These are phyloP conservation scores for Plecturocebus donacophilus DNA, from an alignment of 2,113 vertebrate species.

Conservation along the genomic window DNA sequence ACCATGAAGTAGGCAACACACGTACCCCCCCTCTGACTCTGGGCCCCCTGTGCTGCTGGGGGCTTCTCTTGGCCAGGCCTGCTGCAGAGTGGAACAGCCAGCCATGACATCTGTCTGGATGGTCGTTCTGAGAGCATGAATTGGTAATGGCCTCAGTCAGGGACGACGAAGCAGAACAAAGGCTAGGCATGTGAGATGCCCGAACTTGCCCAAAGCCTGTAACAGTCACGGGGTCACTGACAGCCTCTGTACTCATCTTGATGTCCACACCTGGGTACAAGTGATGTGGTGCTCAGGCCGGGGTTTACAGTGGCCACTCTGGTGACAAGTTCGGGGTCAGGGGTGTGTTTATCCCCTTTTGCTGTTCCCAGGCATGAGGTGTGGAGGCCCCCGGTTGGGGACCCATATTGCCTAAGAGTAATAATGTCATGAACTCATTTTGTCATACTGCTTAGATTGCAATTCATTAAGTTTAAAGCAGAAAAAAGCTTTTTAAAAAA, in stretches of 20 bases:
- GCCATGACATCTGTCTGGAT: background rate
- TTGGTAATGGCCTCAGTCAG: background rate
- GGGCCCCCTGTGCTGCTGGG: no score
- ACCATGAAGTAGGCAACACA: background rate
- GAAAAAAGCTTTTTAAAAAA: background rate
- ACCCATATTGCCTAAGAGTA: no score
- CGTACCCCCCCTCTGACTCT: background rate
- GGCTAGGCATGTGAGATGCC: accelerated
- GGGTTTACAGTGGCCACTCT: accelerated
- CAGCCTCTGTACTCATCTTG: background rate
- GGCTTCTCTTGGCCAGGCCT: background rate
- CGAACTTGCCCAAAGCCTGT: background rate
- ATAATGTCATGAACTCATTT: background rate
- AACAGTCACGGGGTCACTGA: accelerated
- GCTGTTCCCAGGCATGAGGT: background rate
- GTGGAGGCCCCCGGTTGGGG: no score
- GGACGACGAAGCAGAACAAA: background rate
- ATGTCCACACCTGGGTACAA: background rate
- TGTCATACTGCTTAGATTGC: background rate
- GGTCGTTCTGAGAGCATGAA: background rate
- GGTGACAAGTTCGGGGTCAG: background rate
- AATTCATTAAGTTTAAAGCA: background rate
- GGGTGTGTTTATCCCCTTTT: background rate
- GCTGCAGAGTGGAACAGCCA: background rate
- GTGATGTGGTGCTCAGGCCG: no score